Evolutionary conservation across 2,888 invertebrate species (phyloP).

Genomic region (Phrixothrix hirtus): DNA sequence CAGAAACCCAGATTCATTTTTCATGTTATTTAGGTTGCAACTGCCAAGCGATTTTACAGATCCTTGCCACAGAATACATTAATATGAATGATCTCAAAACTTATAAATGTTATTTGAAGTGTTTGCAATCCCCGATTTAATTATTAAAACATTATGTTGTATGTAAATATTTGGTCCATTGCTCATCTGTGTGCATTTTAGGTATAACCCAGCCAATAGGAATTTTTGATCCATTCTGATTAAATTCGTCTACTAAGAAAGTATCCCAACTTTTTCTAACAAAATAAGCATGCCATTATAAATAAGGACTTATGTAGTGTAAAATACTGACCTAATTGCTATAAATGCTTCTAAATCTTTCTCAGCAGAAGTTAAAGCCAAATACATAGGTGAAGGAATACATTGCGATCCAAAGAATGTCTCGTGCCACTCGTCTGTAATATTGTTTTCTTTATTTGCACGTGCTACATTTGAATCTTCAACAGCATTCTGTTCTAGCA

Average conservation of each 20-base stretch:
- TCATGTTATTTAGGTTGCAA: no score
- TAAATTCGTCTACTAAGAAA: constrained; percentile 57
- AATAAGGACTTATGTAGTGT: no score
- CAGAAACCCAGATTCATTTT: no score
- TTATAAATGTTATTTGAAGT: no score
- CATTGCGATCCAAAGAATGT: constrained; percentile 62
- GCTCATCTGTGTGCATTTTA: constrained; percentile 44
- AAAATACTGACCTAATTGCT: constrained; percentile 54
- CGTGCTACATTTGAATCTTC: constrained; percentile 55
- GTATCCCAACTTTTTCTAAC: constrained; percentile 60
- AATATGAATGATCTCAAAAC: no score
- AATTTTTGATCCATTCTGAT: constrained; percentile 61
- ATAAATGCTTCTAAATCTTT: constrained; percentile 56
- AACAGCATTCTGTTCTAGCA: constrained; percentile 58
- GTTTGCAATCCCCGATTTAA: no score
- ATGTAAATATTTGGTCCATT: constrained; percentile 48
- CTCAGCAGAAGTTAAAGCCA: constrained; percentile 53
- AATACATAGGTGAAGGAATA: constrained; percentile 45
- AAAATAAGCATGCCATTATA: no score
- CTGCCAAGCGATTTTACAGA: no score
- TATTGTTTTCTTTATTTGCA: constrained; percentile 54
- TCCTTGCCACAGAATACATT: no score
- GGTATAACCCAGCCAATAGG: constrained; percentile 77
- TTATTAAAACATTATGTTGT: no score
- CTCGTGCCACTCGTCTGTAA: constrained; percentile 61